These are phyloP conservation scores for Lasioglossum figueresi DNA, from an alignment of 2,888 invertebrate genomes.

Conservation along the genomic window DNA sequence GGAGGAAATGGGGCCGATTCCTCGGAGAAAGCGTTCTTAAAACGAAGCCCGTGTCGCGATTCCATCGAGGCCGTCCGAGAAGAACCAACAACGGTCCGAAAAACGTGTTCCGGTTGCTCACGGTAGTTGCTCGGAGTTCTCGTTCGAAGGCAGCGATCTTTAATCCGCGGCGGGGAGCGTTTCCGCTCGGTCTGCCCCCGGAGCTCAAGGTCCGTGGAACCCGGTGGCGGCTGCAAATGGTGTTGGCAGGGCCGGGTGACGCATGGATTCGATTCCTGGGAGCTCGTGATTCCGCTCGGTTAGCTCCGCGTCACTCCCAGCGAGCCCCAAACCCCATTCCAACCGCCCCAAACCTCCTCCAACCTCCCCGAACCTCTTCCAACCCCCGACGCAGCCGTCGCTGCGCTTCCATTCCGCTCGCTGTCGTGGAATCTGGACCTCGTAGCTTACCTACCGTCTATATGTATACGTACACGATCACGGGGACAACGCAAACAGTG, in stretches of 20 bases:
- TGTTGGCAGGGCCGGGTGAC: slow-evolving; percentile 84
- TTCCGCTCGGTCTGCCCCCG: slow-evolving; percentile 67
- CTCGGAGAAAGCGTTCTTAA: background rate
- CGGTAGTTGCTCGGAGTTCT: background rate
- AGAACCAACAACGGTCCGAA: background rate
- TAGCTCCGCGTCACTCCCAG: slow-evolving; percentile 84
- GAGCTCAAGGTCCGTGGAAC: slow-evolving; percentile 75
- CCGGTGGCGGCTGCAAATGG: slow-evolving; percentile 81
- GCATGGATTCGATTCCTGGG: slow-evolving; percentile 84
- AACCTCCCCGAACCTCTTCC: slow-evolving; percentile 15
- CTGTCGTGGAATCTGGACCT: slow-evolving; percentile 70
- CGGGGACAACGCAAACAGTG: background rate
- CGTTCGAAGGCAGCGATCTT: slow-evolving; percentile 50
- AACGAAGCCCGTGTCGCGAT: slow-evolving; percentile 24
- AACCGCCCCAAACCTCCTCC: slow-evolving; percentile 32
- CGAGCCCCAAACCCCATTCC: slow-evolving; percentile 81
- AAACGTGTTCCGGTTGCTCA: background rate
- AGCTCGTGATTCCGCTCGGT: slow-evolving; percentile 84
- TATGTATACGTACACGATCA: slow-evolving; percentile 1
- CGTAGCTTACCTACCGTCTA: slow-evolving; percentile 51
- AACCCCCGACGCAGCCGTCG: slow-evolving; percentile 25
- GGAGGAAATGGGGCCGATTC: background rate
- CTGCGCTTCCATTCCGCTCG: slow-evolving; percentile 66
- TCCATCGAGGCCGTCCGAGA: background rate
- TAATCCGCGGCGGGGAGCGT: slow-evolving; percentile 61